phyloP scores from a whole-genome alignment of 2,797 vertebrate genomes.

The Sebastes variabilis region DNA sequence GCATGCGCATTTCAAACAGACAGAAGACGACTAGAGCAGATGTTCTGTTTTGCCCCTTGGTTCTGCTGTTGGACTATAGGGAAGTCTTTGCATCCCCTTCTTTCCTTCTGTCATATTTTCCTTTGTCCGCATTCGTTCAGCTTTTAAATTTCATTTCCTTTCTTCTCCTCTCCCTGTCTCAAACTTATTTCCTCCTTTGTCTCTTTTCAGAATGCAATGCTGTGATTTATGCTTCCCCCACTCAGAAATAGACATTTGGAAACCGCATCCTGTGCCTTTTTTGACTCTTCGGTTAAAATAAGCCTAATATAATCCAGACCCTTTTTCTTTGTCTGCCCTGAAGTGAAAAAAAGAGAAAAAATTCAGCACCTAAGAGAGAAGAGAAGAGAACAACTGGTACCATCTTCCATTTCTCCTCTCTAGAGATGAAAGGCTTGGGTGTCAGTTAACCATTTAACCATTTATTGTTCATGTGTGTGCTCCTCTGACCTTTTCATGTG shows the following conservation, averaged over 20 bases:
- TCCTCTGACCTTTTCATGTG: slow-evolving; percentile 49
- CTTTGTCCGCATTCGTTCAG: neutral
- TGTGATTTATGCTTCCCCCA: slow-evolving; percentile 5
- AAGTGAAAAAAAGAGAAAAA: neutral
- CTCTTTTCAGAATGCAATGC: slow-evolving; percentile 27
- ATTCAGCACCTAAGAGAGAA: neutral
- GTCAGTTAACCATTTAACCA: slow-evolving; percentile 3
- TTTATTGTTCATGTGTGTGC: neutral
- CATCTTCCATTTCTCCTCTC: neutral
- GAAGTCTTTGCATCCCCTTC: neutral
- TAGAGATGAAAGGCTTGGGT: neutral
- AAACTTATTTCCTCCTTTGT: slow-evolving; percentile 9
- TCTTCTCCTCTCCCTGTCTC: neutral
- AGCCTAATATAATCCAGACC: neutral
- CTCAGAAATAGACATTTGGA: slow-evolving; percentile 6
- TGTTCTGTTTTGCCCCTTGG: slow-evolving; percentile 16
- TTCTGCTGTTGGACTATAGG: neutral
- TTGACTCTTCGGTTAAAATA: slow-evolving; percentile 6
- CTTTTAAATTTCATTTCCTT: neutral
- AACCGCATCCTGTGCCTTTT: neutral
- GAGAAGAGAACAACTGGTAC: neutral
- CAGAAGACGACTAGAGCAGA: slow-evolving; percentile 4
- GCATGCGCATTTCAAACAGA: slow-evolving; percentile 19
- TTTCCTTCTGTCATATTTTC: neutral
- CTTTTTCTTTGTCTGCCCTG: slow-evolving; percentile 1